These are phyloP conservation scores for Setipinna tenuifilis DNA, from an alignment of 2,797 vertebrate species.

Conservation along the genomic window DNA sequence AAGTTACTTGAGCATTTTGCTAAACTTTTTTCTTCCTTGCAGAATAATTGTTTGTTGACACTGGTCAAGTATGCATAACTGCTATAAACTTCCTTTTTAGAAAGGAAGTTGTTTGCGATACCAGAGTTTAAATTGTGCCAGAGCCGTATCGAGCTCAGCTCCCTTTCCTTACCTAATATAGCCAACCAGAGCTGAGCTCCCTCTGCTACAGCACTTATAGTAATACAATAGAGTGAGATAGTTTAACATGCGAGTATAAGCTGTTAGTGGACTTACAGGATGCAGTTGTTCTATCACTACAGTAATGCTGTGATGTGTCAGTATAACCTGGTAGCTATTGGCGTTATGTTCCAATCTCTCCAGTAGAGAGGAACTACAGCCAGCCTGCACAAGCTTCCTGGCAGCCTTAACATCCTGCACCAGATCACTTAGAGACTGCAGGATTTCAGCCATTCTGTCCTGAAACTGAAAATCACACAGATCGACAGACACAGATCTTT, in stretches of 20 bases:
- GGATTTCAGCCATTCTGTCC: slow-evolving; percentile 68
- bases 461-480: slow-evolving; percentile 58
- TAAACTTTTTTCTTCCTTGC: not conserved
- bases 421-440: slow-evolving; percentile 66
- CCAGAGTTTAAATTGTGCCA: too few species aligned
- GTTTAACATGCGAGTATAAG: not conserved
- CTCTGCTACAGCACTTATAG: too few species aligned
- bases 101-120: slow-evolving; percentile 64
- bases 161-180: too few species aligned
- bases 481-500: not conserved
- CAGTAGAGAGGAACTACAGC: slow-evolving; percentile 62
- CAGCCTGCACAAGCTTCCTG: slow-evolving; percentile 50
- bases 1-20: not conserved
- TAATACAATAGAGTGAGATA: too few species aligned
- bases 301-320: slow-evolving; percentile 66
- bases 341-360: slow-evolving; percentile 68
- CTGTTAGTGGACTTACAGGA: not conserved
- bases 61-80: slow-evolving; percentile 62
- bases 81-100: slow-evolving; percentile 62
- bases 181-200: too few species aligned
- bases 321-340: slow-evolving; percentile 70
- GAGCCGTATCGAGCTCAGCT: too few species aligned
- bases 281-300: slow-evolving; percentile 52
- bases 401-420: slow-evolving; percentile 59
- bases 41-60: slow-evolving; percentile 43